Conservation (phyloP, 1,140 invertebrate species). For the Drosophila guanche region DNA sequence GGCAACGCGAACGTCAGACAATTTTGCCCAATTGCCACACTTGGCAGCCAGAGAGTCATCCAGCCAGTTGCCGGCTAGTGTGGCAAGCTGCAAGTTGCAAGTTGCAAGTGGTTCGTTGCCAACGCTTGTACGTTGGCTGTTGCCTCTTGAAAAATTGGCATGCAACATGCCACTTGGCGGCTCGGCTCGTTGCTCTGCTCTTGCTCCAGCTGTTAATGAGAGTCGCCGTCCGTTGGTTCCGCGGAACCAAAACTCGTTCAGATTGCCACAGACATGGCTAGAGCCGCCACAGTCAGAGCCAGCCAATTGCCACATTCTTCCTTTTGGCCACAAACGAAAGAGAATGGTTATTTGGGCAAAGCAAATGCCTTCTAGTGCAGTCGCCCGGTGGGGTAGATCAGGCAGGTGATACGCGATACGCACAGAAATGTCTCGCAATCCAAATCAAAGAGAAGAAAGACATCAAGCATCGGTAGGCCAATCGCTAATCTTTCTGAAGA, state of each 20-base stretch:
- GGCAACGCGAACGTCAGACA: conserved; percentile 44
- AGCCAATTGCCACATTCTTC: conserved; percentile 55
- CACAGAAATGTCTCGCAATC: background rate
- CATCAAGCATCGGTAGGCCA: too few species aligned
- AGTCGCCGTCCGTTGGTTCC: conserved; percentile 46
- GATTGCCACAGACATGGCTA: conserved; percentile 24
- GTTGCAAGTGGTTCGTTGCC: conserved; percentile 22
- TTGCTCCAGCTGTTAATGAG: conserved; percentile 33
- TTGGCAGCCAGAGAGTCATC: background rate
- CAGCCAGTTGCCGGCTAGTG: background rate
- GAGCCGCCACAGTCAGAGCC: conserved; percentile 8
- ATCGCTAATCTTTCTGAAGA: too few species aligned
- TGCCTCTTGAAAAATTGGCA: conserved; percentile 66
- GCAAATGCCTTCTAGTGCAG: background rate
- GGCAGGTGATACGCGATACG: background rate
- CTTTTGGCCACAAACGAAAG: conserved; percentile 38
- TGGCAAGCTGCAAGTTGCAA: conserved; percentile 22
- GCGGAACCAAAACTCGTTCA: conserved; percentile 74
- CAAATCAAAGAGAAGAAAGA: too few species aligned
- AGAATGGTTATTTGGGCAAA: conserved; percentile 32
- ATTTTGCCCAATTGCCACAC: conserved; percentile 42
- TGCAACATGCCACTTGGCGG: conserved; percentile 49
- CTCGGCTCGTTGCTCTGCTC: conserved; percentile 18
- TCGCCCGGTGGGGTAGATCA: background rate
- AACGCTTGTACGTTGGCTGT: conserved; percentile 55